A percentile compares a stretch with the other conserved stretches of the same genome.
Evolutionary conservation across 2,888 invertebrate genomes (phyloP).

Genomic region (Pseudococcus jackbeardsleyi): DNA sequence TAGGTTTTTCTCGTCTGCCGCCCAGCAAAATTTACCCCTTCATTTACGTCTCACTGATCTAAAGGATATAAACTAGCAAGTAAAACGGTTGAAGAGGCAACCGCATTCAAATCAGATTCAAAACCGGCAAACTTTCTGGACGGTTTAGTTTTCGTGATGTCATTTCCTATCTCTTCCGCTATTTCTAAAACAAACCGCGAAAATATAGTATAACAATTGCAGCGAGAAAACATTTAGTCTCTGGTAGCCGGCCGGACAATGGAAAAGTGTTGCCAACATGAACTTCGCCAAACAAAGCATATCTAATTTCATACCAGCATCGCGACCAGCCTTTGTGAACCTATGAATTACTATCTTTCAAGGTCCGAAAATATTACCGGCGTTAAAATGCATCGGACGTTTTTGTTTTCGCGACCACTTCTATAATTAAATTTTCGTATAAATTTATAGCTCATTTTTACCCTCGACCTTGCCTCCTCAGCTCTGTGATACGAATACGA

Average conservation of each 20-base stretch:
- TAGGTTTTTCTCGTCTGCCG: slow-evolving; percentile 36
- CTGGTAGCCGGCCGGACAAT: slow-evolving; percentile 46
- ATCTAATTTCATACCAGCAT: slow-evolving; percentile 45
- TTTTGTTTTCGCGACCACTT: slow-evolving; percentile 51
- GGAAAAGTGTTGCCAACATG: slow-evolving; percentile 57
- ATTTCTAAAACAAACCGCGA: slow-evolving; percentile 62
- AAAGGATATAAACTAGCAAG: slow-evolving; percentile 61
- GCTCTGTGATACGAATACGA: background rate
- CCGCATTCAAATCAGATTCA: slow-evolving; percentile 63
- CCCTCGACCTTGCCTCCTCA: background rate
- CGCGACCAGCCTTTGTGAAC: slow-evolving; percentile 4
- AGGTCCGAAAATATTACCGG: slow-evolving; percentile 49
- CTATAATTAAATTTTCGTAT: slow-evolving; percentile 55
- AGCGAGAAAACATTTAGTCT: slow-evolving; percentile 58
- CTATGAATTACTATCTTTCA: slow-evolving; percentile 49
- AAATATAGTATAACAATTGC: slow-evolving; percentile 58
- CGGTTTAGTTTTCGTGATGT: slow-evolving; percentile 64
- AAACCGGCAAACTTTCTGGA: slow-evolving; percentile 63
- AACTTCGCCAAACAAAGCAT: slow-evolving; percentile 58
- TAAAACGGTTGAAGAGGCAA: slow-evolving; percentile 62
- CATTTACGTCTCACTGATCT: slow-evolving; percentile 64
- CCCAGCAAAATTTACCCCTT: slow-evolving; percentile 35
- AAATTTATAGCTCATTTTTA: slow-evolving; percentile 20
- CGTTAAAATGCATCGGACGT: slow-evolving; percentile 5
- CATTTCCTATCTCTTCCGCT: slow-evolving; percentile 65